Conservation (phyloP, 1,140 invertebrate species). For the Drosophila insularis region DNA sequence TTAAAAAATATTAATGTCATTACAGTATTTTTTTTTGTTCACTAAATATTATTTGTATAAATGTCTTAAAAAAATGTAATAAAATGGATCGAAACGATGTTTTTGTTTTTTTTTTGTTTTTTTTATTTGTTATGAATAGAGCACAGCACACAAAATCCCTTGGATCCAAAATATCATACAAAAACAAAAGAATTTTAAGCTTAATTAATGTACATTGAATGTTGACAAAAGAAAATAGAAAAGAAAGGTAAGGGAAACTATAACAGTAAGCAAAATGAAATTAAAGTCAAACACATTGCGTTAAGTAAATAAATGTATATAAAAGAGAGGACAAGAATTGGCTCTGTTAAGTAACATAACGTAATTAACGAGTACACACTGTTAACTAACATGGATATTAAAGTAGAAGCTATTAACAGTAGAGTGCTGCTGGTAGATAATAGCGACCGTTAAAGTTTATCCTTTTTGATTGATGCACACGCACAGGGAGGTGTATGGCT, state of each 20-base stretch:
- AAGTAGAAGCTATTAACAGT: background rate
- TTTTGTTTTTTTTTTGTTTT: background rate
- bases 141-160: conserved; percentile 9
- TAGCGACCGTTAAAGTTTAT: background rate
- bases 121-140: background rate
- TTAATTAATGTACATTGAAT: conserved; percentile 16
- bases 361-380: too few relatives aligned
- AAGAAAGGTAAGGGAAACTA: background rate
- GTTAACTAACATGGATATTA: background rate
- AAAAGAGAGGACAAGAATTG: background rate
- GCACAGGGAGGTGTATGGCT: too few relatives aligned
- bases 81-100: background rate
- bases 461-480: background rate
- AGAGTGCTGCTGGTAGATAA: background rate
- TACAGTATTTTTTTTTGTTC: conserved; percentile 16
- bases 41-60: background rate
- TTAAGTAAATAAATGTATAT: background rate
- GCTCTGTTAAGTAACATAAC: background rate
- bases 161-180: background rate
- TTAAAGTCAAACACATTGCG: background rate
- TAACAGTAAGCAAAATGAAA: background rate
- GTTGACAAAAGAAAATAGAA: background rate
- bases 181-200: background rate
- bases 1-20: conserved; percentile 9
- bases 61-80: background rate